Evolutionary conservation across 2,797 vertebrate genomes (phyloP).

Genomic region (Notamacropus eugenii): DNA sequence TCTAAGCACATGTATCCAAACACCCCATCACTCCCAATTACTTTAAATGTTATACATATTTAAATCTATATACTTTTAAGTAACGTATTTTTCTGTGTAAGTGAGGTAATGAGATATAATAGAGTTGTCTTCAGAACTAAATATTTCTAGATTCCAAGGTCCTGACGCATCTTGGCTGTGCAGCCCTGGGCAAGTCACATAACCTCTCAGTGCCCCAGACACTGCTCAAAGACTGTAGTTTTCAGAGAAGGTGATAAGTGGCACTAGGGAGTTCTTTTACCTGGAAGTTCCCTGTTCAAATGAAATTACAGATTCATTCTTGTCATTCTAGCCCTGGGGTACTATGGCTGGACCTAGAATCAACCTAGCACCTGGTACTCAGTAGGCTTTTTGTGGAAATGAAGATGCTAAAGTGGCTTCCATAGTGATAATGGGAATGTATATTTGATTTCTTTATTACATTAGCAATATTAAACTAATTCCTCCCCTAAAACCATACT

Average conservation of each 20-base stretch:
- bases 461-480: background rate
- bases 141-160: background rate
- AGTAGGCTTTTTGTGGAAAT: background rate
- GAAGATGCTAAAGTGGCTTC: background rate
- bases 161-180: background rate
- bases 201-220: background rate
- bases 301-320: background rate
- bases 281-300: background rate
- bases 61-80: background rate
- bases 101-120: background rate
- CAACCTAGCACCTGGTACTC: background rate
- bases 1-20: too few relatives aligned
- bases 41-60: background rate
- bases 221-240: background rate
- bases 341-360: background rate
- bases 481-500: background rate
- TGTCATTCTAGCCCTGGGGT: background rate
- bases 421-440: background rate
- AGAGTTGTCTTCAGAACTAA: background rate
- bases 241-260: background rate
- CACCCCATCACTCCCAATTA: background rate
- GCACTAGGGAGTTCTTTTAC: background rate
- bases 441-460: conserved; percentile 39
- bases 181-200: background rate
- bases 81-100: background rate